Base-by-base conservation (phyloP, 2,113 vertebrate genomes). In the Microcebus jonahi region DNA sequence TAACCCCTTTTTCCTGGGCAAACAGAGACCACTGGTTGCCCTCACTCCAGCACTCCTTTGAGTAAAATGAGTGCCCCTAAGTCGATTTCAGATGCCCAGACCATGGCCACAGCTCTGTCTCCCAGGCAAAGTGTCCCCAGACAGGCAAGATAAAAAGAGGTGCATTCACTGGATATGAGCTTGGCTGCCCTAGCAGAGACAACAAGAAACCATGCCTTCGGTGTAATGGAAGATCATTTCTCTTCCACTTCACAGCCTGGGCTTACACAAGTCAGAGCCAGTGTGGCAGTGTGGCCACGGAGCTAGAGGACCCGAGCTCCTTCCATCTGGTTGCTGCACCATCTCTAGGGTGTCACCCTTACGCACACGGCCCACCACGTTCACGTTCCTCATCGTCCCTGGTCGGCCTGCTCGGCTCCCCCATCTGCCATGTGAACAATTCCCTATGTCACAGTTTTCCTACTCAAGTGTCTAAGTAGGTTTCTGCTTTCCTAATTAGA, bases 281-380 rank as follows among this genome's bases (percentile, higher is more conserved):
- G 9, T 1, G 3, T 17, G 18, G 21, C 8, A 5, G 13, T 9
- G 85, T 42, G 42, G 42, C 34, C 25, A 0, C 0, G 18, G 82
- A 93, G 23, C 29, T 55, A 20, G 65, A 11, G n/a, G 50, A 73
- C 29, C 45, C 53, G 31, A 4, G 15, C 10, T 53, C 57, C 77
- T 65, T 71, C 25, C 25, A 1, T 76, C 39, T 29, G 29, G 27
- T 18, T 76, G n/a, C 20, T 25, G 45, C 34, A 25, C 14, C 4
- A 0, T 13, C 20, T 10, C 70, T 34, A 59, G 27, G 36, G 45
- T 6, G 23, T 39, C 7, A 17, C 48, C 45, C 48, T 82, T 73
- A 8, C 50, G 57, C 55, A 31, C 11, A 0, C 1, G 83, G n/a
- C 29, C 20, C 4, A 0, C 4, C 3, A 3, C 4, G 0, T 23